phyloP scores from a whole-genome alignment of 2,113 vertebrate genomes.

The Rhagologus leucostigma region DNA sequence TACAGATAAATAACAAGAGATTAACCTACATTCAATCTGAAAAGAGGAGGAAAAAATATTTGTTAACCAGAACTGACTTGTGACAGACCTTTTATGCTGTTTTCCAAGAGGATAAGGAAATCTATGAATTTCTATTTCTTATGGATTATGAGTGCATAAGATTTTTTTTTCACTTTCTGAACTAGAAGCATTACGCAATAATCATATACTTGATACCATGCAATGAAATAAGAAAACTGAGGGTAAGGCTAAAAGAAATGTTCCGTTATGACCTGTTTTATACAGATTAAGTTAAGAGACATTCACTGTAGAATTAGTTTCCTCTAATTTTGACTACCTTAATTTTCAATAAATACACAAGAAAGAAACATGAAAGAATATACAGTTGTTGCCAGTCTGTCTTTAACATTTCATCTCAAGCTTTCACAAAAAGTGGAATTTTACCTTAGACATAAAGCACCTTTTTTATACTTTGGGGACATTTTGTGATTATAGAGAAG shows the following conservation, averaged over 20 bases:
- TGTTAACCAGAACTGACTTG: conserved; percentile 62
- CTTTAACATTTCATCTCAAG: neutral
- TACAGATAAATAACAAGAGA: conserved; percentile 48
- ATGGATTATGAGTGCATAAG: neutral
- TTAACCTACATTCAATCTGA: conserved; percentile 43
- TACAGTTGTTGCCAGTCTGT: neutral
- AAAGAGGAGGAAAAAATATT: conserved; percentile 46
- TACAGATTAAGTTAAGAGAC: neutral
- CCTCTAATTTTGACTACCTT: neutral
- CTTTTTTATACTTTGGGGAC: neutral
- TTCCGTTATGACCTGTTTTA: neutral
- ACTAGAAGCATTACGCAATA: neutral
- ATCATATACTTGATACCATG: neutral
- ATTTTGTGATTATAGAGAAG: neutral
- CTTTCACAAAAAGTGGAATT: neutral
- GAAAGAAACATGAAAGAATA: neutral
- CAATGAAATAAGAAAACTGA: neutral
- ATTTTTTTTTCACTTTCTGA: neutral
- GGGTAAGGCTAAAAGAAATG: neutral
- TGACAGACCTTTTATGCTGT: conserved; percentile 21
- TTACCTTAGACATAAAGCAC: neutral
- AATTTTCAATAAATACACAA: neutral
- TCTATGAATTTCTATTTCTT: conserved; percentile 12
- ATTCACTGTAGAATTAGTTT: neutral
- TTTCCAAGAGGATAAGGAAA: conserved; percentile 47